Conservation (phyloP, 2,113 vertebrate genomes). For the Aramus guarauna region DNA sequence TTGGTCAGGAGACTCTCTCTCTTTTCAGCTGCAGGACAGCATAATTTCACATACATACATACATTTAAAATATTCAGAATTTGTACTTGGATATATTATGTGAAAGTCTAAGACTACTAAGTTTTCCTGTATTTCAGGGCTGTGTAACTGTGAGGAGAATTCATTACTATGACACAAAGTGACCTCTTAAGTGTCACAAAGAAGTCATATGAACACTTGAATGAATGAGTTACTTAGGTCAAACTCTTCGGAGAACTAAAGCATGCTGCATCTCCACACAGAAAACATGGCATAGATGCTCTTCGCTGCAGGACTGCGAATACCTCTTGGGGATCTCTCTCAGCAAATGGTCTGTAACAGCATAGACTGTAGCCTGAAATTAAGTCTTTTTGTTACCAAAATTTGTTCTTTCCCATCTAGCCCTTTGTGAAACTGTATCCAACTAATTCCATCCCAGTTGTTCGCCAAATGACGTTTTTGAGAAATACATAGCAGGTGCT, state of each 20-base stretch:
- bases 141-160: not conserved
- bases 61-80: too few relatives aligned
- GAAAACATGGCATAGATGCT: not conserved
- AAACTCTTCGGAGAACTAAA: not conserved
- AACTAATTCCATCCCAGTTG: not conserved
- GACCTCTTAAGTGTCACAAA: not conserved
- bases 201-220: not conserved
- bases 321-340: not conserved
- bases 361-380: not conserved
- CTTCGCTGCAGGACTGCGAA: not conserved
- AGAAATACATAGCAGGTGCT: not conserved
- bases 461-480: not conserved
- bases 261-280: not conserved
- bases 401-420: not conserved
- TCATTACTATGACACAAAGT: not conserved
- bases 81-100: too few relatives aligned
- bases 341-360: not conserved
- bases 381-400: not conserved
- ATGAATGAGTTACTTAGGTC: not conserved
- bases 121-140: not conserved
- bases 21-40: not conserved
- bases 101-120: not conserved
- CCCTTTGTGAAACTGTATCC: not conserved
- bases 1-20: not conserved
- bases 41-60: not conserved